Evolutionary conservation across 2,797 vertebrate genomes (phyloP), one percentile per base, ranked within the genome.

Genomic region (Coregonus ussuriensis): DNA sequence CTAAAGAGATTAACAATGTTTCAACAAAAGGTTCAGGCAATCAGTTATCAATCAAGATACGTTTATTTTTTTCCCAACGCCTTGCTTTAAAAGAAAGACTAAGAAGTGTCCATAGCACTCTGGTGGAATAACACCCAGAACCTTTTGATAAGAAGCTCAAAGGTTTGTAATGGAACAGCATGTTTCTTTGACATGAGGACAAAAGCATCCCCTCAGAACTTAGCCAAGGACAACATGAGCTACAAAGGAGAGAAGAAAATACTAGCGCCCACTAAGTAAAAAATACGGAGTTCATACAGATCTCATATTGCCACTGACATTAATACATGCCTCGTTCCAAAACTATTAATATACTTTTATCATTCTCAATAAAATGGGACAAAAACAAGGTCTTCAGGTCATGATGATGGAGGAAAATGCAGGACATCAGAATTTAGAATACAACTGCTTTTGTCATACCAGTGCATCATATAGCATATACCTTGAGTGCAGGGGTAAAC

Each of bases 21-120:
- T 94, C 80, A 86, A 85, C 91, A 94, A 94, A 95, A 92, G 94
- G 41, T 95, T 93, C 91, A 95, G 92, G 94, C 93, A 95, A 90
- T 94, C 92, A 95, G 90, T 93, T 94, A 68, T 33, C 31, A 33
- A 33, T 33, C 31, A 33, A 33, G 31, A 33, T 33, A 33, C 31
- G 31, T 33, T 33, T 33, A 33, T 33, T 33, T 33, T 33, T 7
- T 18, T 37, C 11, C 54, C 51, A 87, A 73, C 63, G 74, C 56
- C 59, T 74, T 75, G 65, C 54, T 74, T 72, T 54, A 88, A 87
- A 68, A 90, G 88, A 25, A 56, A 56, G 11, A 47, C 41, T 47
- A 53, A 81, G 9, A 79, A 74, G 73, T 77, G 31, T 74, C 81
- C 54, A 74, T 70, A 87, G 69, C 73, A 82, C n/a, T 80, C 62